Evolutionary conservation across 2,113 vertebrate species (phyloP), one percentile per base, ranked within the genome.

Genomic region (Megaceryle torquata): DNA sequence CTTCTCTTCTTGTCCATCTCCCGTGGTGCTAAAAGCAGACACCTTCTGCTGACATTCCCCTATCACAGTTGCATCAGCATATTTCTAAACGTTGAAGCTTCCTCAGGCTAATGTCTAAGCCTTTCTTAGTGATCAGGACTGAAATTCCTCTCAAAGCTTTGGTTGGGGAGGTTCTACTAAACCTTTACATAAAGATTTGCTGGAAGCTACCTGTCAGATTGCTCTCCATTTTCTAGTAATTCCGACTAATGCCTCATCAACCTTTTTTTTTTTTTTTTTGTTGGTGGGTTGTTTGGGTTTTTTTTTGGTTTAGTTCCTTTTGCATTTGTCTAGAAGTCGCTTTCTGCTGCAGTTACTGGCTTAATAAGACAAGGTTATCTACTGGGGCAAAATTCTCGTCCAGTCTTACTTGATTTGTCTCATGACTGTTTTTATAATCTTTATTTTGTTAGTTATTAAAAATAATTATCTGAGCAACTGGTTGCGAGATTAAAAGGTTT

Each of bases 201-300:
- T 94, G 90, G 92, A 93, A 96, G 90, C 82, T 91, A 94, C 86
- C 86, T 91, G 95, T 96, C 95, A 97, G 48, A 86, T 94, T 93
- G 39, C 86, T 94, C 86, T 61, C 76, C 25, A 10, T 89, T 95
- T 90, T 79, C 77, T 80, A 88, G 53, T 96, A 94, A 96, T 96
- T 96, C 93, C 93, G 69, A 93, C 82, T 96, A 96, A 95, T 88
- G 86, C 90, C 72, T 92, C 6, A 13, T 93, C 90, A 95, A 20
- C 50, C 15, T 11, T 31, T 17, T 11, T 2, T 4, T 2, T 7
- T 17, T 26, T 41, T 70, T 26, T n/a, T 18, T 39, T 35, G 33
- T 9, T 3, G 3, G 37, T 37, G 7, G 37, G 37, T 37, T 37
- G 37, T 7, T 37, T 37, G 37, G 37, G 37, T 20, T 10, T 2